Evolutionary conservation across 92 coral and sea anemone genomes (phyloP), one percentile per base, ranked within the genome.

Genomic region (Zoanthus solanderi): DNA sequence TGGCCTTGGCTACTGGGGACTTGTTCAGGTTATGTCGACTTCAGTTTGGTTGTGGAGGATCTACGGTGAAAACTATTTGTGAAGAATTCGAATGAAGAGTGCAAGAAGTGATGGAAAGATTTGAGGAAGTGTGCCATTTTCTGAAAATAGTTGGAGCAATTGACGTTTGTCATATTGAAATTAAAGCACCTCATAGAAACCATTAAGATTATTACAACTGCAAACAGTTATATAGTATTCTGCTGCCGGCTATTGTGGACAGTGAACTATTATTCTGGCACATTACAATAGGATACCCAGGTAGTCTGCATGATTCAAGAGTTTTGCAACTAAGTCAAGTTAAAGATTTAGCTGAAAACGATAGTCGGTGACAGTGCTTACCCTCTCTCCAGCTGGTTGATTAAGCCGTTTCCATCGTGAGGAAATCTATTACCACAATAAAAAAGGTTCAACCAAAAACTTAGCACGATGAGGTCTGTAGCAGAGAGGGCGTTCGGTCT

Each of bases 131-230:
- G 46, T 85, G 83, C 83, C 83, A 90, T 72, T 83, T 90, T 56
- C 83, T 93, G 28, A 92, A 90, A 74, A 78, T 77, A 18, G 81
- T 91, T 45, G 94, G 94, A 9, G 92, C 92, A 16, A 86, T 93
- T 30, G 94, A 94, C 72, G 94, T 92, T 50, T 87, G 87, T 28
- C 92, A 87, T 79, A 91, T 91, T 9, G 92, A 89, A 74, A 91
- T 91, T 52, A 92, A 83, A 9, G 92, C 90, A 56, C 93, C 96
- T 18, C 63, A 60, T 5, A 88, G 63, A 74, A 88, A 87, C 78
- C 84, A 78, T 18, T 81, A 83, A 12, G 93, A 87, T 54, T 92
- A 94, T 58, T 92, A 83, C 74, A 90, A 87, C 67, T 57, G 94
- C 45, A 88, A 92, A 46, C 93, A 47, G 52, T 47, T 47, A 42